phyloP scores from a whole-genome alignment of 2,113 vertebrate species.

The Pangasianodon gigas region DNA sequence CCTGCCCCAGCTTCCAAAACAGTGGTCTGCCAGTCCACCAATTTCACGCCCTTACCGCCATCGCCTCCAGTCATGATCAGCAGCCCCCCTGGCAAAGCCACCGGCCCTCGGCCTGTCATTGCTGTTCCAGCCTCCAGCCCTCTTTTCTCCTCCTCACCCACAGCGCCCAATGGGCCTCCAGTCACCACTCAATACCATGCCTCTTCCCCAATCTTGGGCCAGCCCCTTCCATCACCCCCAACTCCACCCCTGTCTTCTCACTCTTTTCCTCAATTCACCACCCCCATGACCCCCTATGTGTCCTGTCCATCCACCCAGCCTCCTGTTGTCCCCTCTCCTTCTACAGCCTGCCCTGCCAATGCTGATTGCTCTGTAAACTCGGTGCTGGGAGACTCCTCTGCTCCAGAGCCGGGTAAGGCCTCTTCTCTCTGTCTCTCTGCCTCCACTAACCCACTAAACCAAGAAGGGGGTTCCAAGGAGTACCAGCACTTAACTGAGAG shows the following conservation, averaged over 20 bases:
- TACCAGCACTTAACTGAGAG: slow-evolving; percentile 25
- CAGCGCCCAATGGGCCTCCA: slow-evolving; percentile 75
- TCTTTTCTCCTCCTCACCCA: slow-evolving; percentile 80
- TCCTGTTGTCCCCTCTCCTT: slow-evolving; percentile 97
- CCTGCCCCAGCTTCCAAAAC: slow-evolving; percentile 75
- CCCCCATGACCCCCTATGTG: slow-evolving; percentile 69
- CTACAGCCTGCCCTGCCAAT: slow-evolving; percentile 88
- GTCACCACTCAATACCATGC: slow-evolving; percentile 74
- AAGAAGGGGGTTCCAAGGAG: slow-evolving; percentile 49
- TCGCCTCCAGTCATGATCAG: slow-evolving; percentile 97
- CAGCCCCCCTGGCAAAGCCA: slow-evolving; percentile 91
- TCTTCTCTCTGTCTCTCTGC: slow-evolving; percentile 75
- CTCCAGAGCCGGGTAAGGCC: slow-evolving; percentile 84
- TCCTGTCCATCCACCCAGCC: slow-evolving; percentile 92
- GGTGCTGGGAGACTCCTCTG: slow-evolving; percentile 53
- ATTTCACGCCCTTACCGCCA: slow-evolving; percentile 88
- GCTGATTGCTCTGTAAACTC: slow-evolving; percentile 56
- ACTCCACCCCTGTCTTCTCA: slow-evolving; percentile 74
- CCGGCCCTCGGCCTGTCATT: slow-evolving; percentile 87
- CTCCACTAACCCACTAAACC: slow-evolving; percentile 65
- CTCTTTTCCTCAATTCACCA: slow-evolving; percentile 67
- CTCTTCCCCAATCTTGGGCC: slow-evolving; percentile 76
- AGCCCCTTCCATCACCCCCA: slow-evolving; percentile 76
- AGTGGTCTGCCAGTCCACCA: slow-evolving; percentile 83
- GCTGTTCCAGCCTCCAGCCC: slow-evolving; percentile 82